Evolutionary conservation across 92 coral and sea anemone species (phyloP), one percentile per base, ranked within the genome.

Genomic region (Scolanthus callimorphus): DNA sequence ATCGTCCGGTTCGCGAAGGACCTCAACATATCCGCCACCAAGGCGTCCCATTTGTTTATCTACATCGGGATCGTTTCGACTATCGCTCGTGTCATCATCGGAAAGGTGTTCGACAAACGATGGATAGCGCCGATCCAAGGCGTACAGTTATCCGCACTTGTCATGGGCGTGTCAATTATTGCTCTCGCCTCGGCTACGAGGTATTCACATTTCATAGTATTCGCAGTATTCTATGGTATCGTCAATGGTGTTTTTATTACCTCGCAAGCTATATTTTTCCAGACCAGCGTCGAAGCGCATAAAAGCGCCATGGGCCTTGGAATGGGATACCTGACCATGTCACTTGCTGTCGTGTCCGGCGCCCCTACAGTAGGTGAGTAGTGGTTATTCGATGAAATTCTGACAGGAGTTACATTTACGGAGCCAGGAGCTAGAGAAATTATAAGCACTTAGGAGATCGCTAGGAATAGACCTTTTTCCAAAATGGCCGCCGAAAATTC

Each of bases 21-120:
- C 13, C 39, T 23, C 17, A 27, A 17, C 26, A 68, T 68, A 19
- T 30, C 75, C 21, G 51, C 52, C 25, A 54, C 55, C 19, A 55
- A 68, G 49, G 62, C 75, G 9, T 68, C 75, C 17, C 70, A 54
- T 10, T 39, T 67, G 63, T 67, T 55, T 63, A 67, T 19, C 8
- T 22, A 6, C 25, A 55, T 67, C 41, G 74, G 74, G 31, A 29
- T 55, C 25, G 4, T 8, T 13, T 67, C 74, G 12, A 54, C 74
- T 20, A 15, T 67, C 6, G 20, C 63, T 21, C 74, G 74, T 17
- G 31, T 67, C 9, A 15, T 55, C 13, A 3, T 20, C 29, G 74
- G 74, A 27, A 13, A 9, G n/a, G 12, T 41, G 17, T n/a, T 67
- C 6, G 74, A 67, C 37, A 23, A 26, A 24, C 26, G 30, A 23